Percentiles rank a stretch among this genome's conserved stretches.
Evolutionary conservation across 2,113 vertebrate species (phyloP).

Genomic region (Entelurus aequoreus): DNA sequence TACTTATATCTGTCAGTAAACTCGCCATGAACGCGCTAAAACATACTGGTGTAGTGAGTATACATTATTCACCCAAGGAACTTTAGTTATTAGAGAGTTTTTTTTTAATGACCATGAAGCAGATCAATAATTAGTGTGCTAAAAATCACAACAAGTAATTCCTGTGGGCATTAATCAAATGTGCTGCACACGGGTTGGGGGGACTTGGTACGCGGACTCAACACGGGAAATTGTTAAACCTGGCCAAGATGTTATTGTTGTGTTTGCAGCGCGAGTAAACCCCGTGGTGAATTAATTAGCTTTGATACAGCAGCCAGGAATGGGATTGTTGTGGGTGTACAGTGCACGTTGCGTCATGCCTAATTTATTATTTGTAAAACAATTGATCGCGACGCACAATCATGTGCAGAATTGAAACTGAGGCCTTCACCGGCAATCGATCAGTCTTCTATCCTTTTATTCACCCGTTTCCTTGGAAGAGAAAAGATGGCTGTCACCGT

Average conservation of each 20-base stretch:
- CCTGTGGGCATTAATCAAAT: slow-evolving; percentile 18
- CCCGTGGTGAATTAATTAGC: slow-evolving; percentile 26
- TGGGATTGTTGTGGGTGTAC: background rate
- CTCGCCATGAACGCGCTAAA: no score
- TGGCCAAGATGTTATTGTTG: slow-evolving; percentile 3
- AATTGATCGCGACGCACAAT: slow-evolving; percentile 14
- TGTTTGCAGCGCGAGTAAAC: slow-evolving; percentile 6
- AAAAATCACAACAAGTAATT: slow-evolving; percentile 7
- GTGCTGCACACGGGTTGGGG: background rate
- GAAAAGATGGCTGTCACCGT: background rate
- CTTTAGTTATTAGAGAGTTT: no score
- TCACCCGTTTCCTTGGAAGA: slow-evolving; percentile 30
- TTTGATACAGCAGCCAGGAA: slow-evolving; percentile 1
- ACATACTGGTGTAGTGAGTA: no score
- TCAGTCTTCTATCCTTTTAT: slow-evolving; percentile 41
- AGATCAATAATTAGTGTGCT: slow-evolving; percentile 17
- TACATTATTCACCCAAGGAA: no score
- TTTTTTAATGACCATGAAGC: slow-evolving; percentile 14
- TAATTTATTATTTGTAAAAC: slow-evolving; percentile 5
- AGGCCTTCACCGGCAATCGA: slow-evolving; percentile 16
- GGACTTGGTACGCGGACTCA: background rate
- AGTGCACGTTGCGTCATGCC: background rate
- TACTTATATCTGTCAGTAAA: no score
- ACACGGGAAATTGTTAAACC: slow-evolving; percentile 2
- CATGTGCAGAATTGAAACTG: slow-evolving; percentile 20